Base-by-base conservation (phyloP, 2,888 invertebrate genomes). In the Copidosoma aretas region DNA sequence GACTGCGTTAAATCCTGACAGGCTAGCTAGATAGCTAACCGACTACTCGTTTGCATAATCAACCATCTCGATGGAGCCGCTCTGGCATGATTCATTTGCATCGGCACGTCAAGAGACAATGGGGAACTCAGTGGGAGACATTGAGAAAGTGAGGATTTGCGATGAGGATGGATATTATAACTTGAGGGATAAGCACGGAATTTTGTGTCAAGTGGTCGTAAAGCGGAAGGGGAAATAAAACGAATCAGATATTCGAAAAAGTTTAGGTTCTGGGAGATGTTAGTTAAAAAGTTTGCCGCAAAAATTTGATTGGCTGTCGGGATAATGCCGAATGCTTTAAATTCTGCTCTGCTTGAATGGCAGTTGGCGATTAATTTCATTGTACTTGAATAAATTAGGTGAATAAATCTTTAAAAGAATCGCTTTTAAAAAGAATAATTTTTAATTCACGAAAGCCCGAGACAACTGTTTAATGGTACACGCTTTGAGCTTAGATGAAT, bases 21-120 rank as follows among this genome's bases (percentile, higher is more conserved):
- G n/a, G n/a, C n/a, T n/a, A n/a, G n/a, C n/a, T n/a, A n/a, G n/a
- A n/a, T n/a, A n/a, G n/a, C n/a, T n/a, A n/a, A n/a, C n/a, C n/a
- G n/a, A n/a, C n/a, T n/a, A n/a, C 68, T 64, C 64, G 68, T 68
- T 68, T 68, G 68, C 64, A 68, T 68, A 68, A 68, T 68, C 68
- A 64, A 64, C 68, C 46, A 64, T 68, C 64, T 60, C 67, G 51
- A 10, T 21, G 22, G 10, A 43, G 19, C 17, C 52, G 57, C 24
- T n/a, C 25, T 25, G 22, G 24, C 43, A 32, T 64, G 64, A 54
- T 64, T 64, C 60, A 68, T 64, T 64, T 68, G 68, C 64, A 68
- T 68, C 32, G 60, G 68, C 64, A 53, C 57, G 68, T 61, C 64
- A 64, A 51, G 57, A 53, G 67, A 62, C 62, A 53, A 32, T 8